A percentile compares a stretch with the other conserved stretches of the same genome.
Conservation (phyloP, 2,113 vertebrate genomes). For the Ellobius talpinus region DNA sequence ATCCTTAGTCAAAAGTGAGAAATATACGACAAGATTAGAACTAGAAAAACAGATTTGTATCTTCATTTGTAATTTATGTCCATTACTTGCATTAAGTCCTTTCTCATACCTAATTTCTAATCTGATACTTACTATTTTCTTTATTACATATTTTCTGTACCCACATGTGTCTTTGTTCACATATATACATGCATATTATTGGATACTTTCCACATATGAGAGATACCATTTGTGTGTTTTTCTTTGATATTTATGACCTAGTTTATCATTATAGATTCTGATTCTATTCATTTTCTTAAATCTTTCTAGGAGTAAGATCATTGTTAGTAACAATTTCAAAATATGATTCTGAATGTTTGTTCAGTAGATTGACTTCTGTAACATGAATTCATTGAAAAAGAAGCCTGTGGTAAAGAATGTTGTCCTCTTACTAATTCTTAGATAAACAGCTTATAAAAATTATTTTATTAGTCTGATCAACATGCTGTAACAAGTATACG, state of each 20-base stretch:
- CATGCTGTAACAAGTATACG: background rate
- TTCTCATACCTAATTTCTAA: background rate
- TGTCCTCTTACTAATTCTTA: background rate
- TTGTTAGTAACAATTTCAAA: background rate
- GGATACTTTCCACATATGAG: background rate
- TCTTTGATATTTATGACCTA: background rate
- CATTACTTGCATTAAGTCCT: accelerated
- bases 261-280: background rate
- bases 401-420: background rate
- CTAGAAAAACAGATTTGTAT: background rate
- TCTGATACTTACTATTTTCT: background rate
- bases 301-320: background rate
- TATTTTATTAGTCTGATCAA: background rate
- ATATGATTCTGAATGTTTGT: background rate
- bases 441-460: background rate
- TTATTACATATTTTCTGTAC: background rate
- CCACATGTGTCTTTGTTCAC: background rate
- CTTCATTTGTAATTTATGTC: background rate
- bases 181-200: background rate
- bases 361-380: background rate
- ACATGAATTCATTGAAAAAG: background rate
- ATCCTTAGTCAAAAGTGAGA: background rate
- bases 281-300: background rate
- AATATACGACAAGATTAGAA: background rate
- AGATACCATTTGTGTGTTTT: background rate